Conservation (phyloP, 64 coral and sea anemone genomes). For the Cladopsammia gracilis region DNA sequence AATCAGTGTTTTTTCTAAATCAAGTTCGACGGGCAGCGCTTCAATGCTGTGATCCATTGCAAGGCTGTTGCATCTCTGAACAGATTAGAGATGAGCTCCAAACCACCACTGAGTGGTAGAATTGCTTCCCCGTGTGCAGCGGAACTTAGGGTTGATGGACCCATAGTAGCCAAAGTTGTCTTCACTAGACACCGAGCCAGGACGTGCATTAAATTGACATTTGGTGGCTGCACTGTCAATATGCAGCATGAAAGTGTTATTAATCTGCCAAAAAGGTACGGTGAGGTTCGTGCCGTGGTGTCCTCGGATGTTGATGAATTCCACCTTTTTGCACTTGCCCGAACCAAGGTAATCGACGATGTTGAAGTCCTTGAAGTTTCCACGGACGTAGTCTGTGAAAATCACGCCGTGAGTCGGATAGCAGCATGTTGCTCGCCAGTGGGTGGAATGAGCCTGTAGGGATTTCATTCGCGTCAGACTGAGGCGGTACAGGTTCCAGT, state of each 20-base stretch:
- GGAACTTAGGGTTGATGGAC: not conserved
- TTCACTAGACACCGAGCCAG: not conserved
- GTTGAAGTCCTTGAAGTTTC: conserved; percentile 64
- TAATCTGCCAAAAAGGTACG: conserved; percentile 27
- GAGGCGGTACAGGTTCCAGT: too few relatives aligned
- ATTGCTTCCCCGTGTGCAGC: not conserved
- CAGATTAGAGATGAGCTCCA: too few relatives aligned
- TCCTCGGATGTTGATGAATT: conserved; percentile 78
- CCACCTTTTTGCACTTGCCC: conserved; percentile 63
- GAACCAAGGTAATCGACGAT: conserved; percentile 21
- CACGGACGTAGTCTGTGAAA: conserved; percentile 56
- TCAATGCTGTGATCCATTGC: too few relatives aligned
- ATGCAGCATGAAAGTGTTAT: conserved; percentile 4
- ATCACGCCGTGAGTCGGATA: not conserved
- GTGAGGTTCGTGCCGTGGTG: conserved; percentile 26
- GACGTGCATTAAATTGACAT: conserved; percentile 40
- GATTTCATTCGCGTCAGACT: too few relatives aligned
- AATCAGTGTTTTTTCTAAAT: too few relatives aligned
- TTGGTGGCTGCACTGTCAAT: conserved; percentile 42
- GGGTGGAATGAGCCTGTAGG: too few relatives aligned
- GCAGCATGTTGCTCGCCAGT: too few relatives aligned
- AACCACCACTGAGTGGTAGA: too few relatives aligned
- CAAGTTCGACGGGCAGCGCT: too few relatives aligned
- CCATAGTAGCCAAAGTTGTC: not conserved
- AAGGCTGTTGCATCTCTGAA: too few relatives aligned